phyloP scores from a whole-genome alignment of 1,140 invertebrate species.

The Drosophila parabipectinata region DNA sequence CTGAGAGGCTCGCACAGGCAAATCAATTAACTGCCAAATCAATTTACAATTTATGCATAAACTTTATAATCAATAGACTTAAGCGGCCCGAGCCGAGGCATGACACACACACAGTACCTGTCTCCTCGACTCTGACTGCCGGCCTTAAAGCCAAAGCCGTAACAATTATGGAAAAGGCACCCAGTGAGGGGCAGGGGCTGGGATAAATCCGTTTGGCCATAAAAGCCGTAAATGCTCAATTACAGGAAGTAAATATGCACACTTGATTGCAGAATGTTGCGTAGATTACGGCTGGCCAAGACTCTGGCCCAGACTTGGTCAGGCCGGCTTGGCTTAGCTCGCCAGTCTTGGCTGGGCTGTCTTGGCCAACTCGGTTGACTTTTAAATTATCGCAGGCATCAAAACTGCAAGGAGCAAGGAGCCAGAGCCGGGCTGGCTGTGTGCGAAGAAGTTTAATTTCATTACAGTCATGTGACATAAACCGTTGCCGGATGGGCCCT shows the following conservation, averaged over 20 bases:
- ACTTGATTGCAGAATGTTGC: constrained; percentile 80
- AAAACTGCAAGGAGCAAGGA: constrained; percentile 41
- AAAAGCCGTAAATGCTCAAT: constrained; percentile 82
- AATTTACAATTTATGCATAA: constrained; percentile 81
- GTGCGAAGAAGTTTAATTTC: constrained; percentile 76
- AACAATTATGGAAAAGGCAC: constrained; percentile 64
- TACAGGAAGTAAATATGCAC: constrained; percentile 82
- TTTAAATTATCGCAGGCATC: constrained; percentile 77
- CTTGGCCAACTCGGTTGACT: constrained; percentile 62
- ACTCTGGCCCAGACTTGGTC: constrained; percentile 8
- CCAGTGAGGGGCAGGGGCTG: neutral
- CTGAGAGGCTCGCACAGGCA: constrained; percentile 30
- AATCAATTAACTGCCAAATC: constrained; percentile 81
- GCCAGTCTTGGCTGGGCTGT: constrained; percentile 49
- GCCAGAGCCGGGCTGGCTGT: constrained; percentile 14
- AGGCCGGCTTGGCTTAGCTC: constrained; percentile 23
- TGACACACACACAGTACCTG: constrained; percentile 5
- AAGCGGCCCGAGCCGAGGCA: constrained; percentile 29
- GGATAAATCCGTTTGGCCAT: constrained; percentile 77
- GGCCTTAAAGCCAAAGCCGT: constrained; percentile 68
- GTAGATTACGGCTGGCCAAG: constrained; percentile 53
- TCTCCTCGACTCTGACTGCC: neutral
- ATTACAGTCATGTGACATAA: constrained; percentile 81
- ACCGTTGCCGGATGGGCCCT: constrained; percentile 59
- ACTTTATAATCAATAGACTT: constrained; percentile 79